phyloP scores from a whole-genome alignment of 2,888 invertebrate genomes.

The Trichopria drosophilae region DNA sequence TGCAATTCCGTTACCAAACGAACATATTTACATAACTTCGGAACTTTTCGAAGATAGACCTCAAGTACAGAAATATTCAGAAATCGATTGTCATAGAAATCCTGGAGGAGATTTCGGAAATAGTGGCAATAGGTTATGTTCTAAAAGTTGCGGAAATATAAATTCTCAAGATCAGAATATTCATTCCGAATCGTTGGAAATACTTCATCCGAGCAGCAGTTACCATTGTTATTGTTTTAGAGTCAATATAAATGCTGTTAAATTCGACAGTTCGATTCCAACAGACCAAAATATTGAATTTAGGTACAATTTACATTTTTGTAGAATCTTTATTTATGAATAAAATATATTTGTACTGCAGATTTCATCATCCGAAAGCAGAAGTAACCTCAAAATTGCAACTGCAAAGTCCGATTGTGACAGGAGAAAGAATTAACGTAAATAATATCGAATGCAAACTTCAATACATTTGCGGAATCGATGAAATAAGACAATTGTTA shows the following conservation, averaged over 20 bases:
- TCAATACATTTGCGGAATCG: constrained; percentile 50
- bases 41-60: too few relatives aligned
- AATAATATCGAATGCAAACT: constrained; percentile 51
- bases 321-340: constrained; percentile 7
- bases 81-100: constrained; percentile 45
- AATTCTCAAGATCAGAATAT: not conserved
- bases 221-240: constrained; percentile 50
- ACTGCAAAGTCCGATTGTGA: constrained; percentile 27
- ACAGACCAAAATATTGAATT: constrained; percentile 47
- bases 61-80: constrained; percentile 36
- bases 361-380: constrained; percentile 55
- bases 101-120: constrained; percentile 44
- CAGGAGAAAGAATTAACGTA: constrained; percentile 44
- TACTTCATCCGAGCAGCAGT: too few relatives aligned
- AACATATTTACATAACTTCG: constrained; percentile 8
- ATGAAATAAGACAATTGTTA: constrained; percentile 50
- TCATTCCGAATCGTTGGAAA: too few relatives aligned
- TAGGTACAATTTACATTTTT: constrained; percentile 39
- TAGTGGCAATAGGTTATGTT: constrained; percentile 9
- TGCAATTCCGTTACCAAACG: not conserved
- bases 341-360: constrained; percentile 26
- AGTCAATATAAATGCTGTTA: constrained; percentile 44
- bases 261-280: constrained; percentile 38
- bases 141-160: not conserved
- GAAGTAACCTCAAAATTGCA: constrained; percentile 45